Percentiles rank a stretch among this genome's conserved stretches.
These are phyloP conservation scores for Hydrozoanthus gracilis DNA, from an alignment of 92 coral and sea anemone genomes.

Conservation along the genomic window DNA sequence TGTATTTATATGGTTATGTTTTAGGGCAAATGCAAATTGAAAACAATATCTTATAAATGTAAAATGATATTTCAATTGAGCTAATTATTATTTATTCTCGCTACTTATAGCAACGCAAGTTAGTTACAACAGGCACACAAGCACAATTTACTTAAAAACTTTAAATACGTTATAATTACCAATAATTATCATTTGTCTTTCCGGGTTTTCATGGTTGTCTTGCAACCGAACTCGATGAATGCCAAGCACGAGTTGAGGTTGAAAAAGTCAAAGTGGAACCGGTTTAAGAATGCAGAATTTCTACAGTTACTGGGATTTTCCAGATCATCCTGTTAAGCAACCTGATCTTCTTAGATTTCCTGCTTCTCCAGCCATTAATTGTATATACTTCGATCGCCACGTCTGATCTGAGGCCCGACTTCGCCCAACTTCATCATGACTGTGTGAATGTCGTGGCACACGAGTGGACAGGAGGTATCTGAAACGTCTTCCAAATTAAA, in stretches of 20 bases:
- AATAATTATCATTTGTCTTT: conserved; percentile 11
- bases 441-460: conserved; percentile 10
- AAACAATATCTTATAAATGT: conserved; percentile 6
- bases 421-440: neutral
- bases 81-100: conserved; percentile 8
- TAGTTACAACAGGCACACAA: conserved; percentile 6
- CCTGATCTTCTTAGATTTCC: conserved; percentile 1
- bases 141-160: conserved; percentile 1
- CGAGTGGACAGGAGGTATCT: conserved; percentile 4
- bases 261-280: conserved; percentile 18
- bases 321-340: conserved; percentile 11
- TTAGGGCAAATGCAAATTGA: conserved; percentile 3
- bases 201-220: conserved; percentile 25
- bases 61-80: conserved; percentile 13
- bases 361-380: conserved; percentile 24
- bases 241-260: conserved; percentile 7
- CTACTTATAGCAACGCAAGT: conserved; percentile 1
- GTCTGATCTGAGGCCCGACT: conserved; percentile 1
- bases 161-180: conserved; percentile 17
- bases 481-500: conserved; percentile 3
- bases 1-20: conserved; percentile 23
- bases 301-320: conserved; percentile 4
- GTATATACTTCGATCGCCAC: conserved; percentile 24
- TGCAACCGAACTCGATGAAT: conserved; percentile 14
- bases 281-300: conserved; percentile 24